Evolutionary conservation across 2,113 vertebrate species (phyloP).

Genomic region (Campylomormyrus numenius): DNA sequence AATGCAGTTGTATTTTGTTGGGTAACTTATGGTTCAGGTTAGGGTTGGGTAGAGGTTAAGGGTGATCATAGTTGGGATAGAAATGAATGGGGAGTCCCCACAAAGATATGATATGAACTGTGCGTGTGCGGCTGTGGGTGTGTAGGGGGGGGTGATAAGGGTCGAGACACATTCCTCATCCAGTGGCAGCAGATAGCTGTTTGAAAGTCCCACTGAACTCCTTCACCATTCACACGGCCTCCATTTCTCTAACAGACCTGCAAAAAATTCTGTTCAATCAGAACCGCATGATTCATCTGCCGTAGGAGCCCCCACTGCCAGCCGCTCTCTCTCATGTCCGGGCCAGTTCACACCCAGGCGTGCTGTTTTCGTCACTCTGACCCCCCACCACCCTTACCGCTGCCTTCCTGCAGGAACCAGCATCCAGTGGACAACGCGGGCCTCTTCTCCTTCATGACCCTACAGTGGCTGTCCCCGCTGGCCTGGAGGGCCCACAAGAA

Average conservation of each 20-base stretch:
- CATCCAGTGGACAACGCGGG: conserved; percentile 76
- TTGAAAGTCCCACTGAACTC: not conserved
- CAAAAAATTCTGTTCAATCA: conserved; percentile 60
- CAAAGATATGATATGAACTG: not conserved
- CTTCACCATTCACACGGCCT: conserved; percentile 30
- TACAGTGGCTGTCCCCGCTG: conserved; percentile 69
- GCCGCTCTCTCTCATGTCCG: conserved; percentile 21
- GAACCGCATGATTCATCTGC: conserved; percentile 41
- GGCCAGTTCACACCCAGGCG: conserved; percentile 35
- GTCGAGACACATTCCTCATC: not conserved
- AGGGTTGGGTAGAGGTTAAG: not conserved
- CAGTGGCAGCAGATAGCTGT: not conserved
- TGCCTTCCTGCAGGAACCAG: conserved; percentile 56
- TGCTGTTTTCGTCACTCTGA: conserved; percentile 22
- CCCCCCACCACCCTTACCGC: not conserved
- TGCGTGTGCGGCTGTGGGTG: conserved; percentile 14
- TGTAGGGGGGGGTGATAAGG: not conserved
- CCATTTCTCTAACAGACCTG: conserved; percentile 53
- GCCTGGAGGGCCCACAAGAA: conserved; percentile 58
- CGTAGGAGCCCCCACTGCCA: conserved; percentile 9
- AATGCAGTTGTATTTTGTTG: not conserved
- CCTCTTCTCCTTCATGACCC: conserved; percentile 71
- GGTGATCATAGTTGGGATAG: not conserved
- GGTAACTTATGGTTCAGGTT: not conserved
- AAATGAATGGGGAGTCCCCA: not conserved